These are phyloP conservation scores for Drosophila lacertosa DNA, from an alignment of 1,140 invertebrate genomes.

Conservation along the genomic window DNA sequence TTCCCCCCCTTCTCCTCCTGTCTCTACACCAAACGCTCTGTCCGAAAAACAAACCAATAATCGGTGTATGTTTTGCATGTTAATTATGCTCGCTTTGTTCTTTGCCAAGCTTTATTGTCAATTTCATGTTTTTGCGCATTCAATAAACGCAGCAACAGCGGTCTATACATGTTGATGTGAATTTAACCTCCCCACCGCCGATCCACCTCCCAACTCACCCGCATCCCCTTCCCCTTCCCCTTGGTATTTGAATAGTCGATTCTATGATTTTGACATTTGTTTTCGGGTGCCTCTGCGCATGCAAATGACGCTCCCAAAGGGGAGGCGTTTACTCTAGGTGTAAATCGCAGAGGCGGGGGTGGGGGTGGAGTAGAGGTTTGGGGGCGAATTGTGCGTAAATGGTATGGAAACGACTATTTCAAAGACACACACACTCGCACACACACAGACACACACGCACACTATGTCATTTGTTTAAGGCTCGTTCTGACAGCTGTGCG, in stretches of 20 bases:
- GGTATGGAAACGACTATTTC: constrained; percentile 6
- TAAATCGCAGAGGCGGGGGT: background rate
- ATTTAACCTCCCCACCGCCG: background rate
- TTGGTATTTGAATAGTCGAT: constrained; percentile 43
- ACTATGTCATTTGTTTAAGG: constrained; percentile 29
- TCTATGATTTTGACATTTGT: constrained; percentile 81
- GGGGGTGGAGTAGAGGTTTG: background rate
- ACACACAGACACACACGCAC: constrained; percentile 3
- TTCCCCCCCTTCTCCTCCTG: background rate
- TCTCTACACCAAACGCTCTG: background rate
- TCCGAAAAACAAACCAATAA: constrained; percentile 68
- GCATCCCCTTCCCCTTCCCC: background rate
- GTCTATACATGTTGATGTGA: constrained; percentile 20
- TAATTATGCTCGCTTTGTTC: constrained; percentile 60
- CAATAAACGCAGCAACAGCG: constrained; percentile 63
- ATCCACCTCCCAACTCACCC: background rate
- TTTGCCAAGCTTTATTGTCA: constrained; percentile 62
- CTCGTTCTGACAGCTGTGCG: constrained; percentile 38
- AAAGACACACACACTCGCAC: background rate
- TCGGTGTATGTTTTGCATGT: constrained; percentile 75
- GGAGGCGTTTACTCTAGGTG: background rate
- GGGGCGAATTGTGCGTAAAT: constrained; percentile 9
- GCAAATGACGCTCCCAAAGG: constrained; percentile 64
- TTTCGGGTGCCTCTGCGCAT: constrained; percentile 65
- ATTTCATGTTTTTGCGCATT: constrained; percentile 77